These are phyloP conservation scores for Gobius niger DNA, from an alignment of 2,113 vertebrate genomes.

Conservation along the genomic window DNA sequence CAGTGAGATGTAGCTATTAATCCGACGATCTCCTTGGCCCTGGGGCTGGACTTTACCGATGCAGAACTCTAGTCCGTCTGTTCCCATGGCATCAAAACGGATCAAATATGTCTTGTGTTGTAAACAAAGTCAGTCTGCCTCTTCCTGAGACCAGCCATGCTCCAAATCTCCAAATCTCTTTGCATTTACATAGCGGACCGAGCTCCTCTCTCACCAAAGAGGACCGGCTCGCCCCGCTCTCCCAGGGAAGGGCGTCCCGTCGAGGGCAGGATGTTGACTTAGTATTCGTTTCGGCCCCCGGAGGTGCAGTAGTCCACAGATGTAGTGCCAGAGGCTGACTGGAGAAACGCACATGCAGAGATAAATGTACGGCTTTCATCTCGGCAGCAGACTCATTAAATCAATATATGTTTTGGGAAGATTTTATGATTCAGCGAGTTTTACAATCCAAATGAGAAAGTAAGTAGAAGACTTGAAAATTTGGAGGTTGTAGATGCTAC, in stretches of 20 bases:
- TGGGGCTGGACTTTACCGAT: background rate
- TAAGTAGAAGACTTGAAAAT: too few species aligned
- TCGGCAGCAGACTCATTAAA: conserved; percentile 3
- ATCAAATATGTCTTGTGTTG: background rate
- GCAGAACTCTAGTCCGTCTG: background rate
- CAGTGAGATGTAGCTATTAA: background rate
- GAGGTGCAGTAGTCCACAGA: conserved; percentile 42
- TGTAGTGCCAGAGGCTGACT: conserved; percentile 31
- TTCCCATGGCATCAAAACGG: background rate
- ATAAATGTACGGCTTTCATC: conserved; percentile 33
- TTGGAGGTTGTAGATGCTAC: too few species aligned
- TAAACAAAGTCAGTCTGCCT: background rate
- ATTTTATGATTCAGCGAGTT: too few species aligned
- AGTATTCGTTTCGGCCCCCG: conserved; percentile 58
- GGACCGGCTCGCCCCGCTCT: conserved; percentile 15
- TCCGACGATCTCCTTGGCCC: background rate
- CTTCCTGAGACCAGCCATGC: too few species aligned
- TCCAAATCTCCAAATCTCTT: background rate
- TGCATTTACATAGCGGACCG: conserved; percentile 16
- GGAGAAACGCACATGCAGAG: conserved; percentile 21
- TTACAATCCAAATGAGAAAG: too few species aligned
- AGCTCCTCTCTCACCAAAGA: conserved; percentile 10
- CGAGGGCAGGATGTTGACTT: conserved; percentile 72
- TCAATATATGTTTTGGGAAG: too few species aligned
- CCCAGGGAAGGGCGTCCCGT: conserved; percentile 51